A percentile compares a stretch with the other conserved stretches of the same genome.
These are phyloP conservation scores for Poeciliopsis paucimaculata DNA, from an alignment of 2,797 vertebrate genomes.

Conservation along the genomic window DNA sequence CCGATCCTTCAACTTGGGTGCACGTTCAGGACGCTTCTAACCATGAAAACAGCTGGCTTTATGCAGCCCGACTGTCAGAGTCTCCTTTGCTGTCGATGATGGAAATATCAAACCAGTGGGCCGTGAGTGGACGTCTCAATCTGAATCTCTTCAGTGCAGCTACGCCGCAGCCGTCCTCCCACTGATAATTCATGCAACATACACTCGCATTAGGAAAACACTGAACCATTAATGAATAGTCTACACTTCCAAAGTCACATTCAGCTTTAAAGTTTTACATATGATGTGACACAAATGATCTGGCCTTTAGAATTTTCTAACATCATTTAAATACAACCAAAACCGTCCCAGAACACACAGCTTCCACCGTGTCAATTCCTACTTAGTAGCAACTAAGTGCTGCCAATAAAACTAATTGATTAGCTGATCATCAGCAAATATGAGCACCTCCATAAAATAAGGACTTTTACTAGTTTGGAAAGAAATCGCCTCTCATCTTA, in stretches of 20 bases:
- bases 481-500: background rate
- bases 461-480: background rate
- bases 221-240: constrained; percentile 32
- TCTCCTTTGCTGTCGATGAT: constrained; percentile 85
- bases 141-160: constrained; percentile 76
- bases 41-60: constrained; percentile 86
- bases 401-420: background rate
- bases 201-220: constrained; percentile 59
- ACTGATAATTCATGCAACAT: constrained; percentile 80
- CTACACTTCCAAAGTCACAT: background rate
- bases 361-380: background rate
- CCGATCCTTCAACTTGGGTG: constrained; percentile 82
- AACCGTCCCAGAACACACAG: background rate
- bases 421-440: background rate
- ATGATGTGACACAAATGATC: background rate
- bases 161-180: constrained; percentile 63
- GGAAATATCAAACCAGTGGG: constrained; percentile 85
- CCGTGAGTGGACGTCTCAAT: constrained; percentile 85
- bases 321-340: background rate
- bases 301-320: background rate
- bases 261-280: background rate
- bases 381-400: background rate
- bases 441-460: background rate
- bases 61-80: constrained; percentile 84
- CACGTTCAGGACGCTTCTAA: constrained; percentile 79